phyloP scores from a whole-genome alignment of 2,113 vertebrate species.

The zebrafish (Danio rerio) region DNA sequence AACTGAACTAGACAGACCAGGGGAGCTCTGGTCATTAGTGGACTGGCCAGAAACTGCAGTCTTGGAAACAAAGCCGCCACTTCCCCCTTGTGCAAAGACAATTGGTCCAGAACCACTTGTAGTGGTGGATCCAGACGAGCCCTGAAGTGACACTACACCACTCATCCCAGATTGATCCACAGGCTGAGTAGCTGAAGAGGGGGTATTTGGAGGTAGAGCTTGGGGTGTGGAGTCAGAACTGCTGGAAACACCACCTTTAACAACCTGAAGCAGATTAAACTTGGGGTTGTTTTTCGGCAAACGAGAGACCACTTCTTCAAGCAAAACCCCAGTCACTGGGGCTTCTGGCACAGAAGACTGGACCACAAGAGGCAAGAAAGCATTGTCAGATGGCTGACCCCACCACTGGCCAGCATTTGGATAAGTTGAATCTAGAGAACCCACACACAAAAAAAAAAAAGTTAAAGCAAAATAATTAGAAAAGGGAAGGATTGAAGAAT shows the following conservation, averaged over 20 bases:
- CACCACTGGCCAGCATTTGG: too few species aligned
- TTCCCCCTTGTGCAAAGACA: background rate
- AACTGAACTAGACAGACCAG: background rate
- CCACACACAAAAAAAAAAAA: too few species aligned
- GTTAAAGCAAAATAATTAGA: too few species aligned
- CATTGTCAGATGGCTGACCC: background rate
- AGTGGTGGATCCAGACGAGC: background rate
- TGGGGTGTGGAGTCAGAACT: background rate
- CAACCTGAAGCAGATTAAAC: background rate
- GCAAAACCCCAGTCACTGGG: background rate
- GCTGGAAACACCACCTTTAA: background rate
- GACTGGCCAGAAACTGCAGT: background rate
- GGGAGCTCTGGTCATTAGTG: background rate
- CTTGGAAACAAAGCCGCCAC: background rate
- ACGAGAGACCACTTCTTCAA: background rate
- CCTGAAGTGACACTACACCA: background rate
- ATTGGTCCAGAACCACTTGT: background rate
- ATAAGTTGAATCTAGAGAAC: background rate
- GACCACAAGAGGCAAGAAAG: background rate
- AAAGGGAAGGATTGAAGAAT: too few species aligned
- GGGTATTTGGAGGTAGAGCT: background rate
- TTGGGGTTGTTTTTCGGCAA: background rate
- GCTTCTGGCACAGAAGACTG: background rate
- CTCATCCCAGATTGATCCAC: too few species aligned
- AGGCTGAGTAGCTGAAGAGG: background rate